Base-by-base conservation (phyloP, 2,113 vertebrate species). In the Notechis scutatus region DNA sequence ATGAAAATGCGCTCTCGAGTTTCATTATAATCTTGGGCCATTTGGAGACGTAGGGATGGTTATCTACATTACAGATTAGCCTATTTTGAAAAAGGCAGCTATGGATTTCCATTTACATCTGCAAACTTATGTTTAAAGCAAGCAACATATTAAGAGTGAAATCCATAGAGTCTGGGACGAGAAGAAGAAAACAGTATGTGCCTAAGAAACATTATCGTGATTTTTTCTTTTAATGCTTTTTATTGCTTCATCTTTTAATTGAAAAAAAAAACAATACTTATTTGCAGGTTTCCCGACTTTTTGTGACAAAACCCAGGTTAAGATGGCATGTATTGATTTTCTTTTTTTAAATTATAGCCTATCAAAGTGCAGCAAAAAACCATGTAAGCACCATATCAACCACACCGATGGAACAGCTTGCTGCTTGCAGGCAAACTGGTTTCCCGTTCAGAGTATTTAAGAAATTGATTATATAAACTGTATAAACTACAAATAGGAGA, bases 1-100 rank as follows among this genome's bases (percentile, higher is more conserved):
- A 91, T 59, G 26, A 94, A 47, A 93, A 94, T 91, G 91, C n/a
- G 57, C 90, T 93, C 91, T 5, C 94, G 93, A 93, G 92, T 95
- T 95, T 91, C 93, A 69, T 95, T 18, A 93, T 85, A 94, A 93
- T 96, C 85, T 95, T 96, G 94, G 95, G 96, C 52, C 0, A 2
- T 87, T 91, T 52, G 2, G 61, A 64, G 86, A 69, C 52, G 23
- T 93, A 54, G 89, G 96, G 95, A 96, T 81, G 94, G 92, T 74
- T 90, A 87, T 95, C 93, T 96, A 93, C 88, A 92, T 94, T 92
- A 61, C 6, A 0, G 21, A 94, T 88, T 93, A 92, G 94, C 91
- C 85, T 93, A 61, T 14, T 93, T 81, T 94, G 64, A 18, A 94
- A 96, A 95, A 90, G 55, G 21, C 61, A 47, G 34, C 15, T 11